Percentiles rank a stretch among this genome's conserved stretches.
These are phyloP conservation scores for Leiothrix lutea DNA, from an alignment of 2,113 vertebrate genomes.

Conservation along the genomic window DNA sequence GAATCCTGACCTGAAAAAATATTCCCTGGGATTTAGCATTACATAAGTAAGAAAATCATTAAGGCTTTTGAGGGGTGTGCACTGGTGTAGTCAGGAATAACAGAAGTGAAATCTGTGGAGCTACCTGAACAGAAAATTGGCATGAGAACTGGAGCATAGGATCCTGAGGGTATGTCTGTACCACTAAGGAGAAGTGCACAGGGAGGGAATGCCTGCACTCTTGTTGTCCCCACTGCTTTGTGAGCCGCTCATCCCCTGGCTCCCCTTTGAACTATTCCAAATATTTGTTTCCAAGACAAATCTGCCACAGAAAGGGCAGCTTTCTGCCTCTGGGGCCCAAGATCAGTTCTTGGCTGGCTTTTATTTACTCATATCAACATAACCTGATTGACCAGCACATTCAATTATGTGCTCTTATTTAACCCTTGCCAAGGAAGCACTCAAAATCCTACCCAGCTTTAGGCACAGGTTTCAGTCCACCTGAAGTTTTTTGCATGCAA, in stretches of 20 bases:
- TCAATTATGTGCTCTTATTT: not conserved
- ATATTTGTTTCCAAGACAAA: slow-evolving; percentile 42
- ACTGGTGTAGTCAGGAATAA: not conserved
- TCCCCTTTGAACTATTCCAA: not conserved
- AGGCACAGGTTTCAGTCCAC: not conserved
- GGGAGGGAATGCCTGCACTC: not conserved
- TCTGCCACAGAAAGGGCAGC: not conserved
- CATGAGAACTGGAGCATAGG: not conserved
- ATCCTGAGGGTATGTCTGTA: not conserved
- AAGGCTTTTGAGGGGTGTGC: not conserved
- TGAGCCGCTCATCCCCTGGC: not conserved
- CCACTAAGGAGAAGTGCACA: fast-evolving
- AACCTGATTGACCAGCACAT: not conserved
- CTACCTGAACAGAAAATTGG: not conserved
- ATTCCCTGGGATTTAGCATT: not conserved
- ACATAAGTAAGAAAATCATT: not conserved
- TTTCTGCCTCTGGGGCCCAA: not conserved
- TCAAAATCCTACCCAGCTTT: not conserved
- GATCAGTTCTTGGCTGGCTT: not conserved
- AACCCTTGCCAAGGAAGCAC: not conserved
- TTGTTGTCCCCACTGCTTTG: fast-evolving
- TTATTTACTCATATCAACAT: not conserved
- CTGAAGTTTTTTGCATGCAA: not conserved
- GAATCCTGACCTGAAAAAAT: not conserved
- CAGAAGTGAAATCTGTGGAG: not conserved